phyloP scores from a whole-genome alignment of 2,797 vertebrate species.

The Threskiornis aethiopicus region DNA sequence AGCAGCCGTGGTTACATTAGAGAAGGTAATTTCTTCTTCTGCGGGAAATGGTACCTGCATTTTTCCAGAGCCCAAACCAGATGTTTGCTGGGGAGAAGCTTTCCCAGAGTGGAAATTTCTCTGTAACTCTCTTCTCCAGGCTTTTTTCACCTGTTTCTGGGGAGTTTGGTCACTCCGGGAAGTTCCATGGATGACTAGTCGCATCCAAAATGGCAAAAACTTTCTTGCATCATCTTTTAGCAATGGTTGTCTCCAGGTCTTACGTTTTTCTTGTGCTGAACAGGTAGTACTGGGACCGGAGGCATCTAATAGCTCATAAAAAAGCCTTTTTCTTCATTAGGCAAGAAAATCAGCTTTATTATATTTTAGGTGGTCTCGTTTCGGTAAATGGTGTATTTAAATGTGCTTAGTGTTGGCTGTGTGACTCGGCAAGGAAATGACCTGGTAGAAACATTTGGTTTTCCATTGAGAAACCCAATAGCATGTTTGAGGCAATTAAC shows the following conservation, averaged over 20 bases:
- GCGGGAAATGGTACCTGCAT: rapidly evolving
- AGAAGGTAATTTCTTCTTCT: rapidly evolving
- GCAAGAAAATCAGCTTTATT: background rate
- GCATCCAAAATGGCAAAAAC: background rate
- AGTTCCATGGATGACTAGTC: background rate
- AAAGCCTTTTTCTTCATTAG: background rate
- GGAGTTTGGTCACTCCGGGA: background rate
- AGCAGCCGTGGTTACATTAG: rapidly evolving
- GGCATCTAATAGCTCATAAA: rapidly evolving
- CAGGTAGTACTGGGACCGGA: background rate
- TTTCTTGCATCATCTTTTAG: background rate
- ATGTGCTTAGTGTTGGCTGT: rapidly evolving
- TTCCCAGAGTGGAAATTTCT: background rate
- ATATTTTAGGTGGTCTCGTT: rapidly evolving
- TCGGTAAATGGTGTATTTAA: background rate
- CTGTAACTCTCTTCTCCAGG: rapidly evolving
- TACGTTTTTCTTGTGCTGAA: rapidly evolving
- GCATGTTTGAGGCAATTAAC: background rate
- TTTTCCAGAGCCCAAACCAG: background rate
- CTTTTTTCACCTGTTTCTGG: background rate
- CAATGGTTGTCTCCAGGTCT: background rate
- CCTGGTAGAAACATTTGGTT: rapidly evolving
- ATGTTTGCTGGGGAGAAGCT: background rate
- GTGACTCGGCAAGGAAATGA: rapidly evolving
- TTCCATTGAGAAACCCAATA: background rate